Base-by-base conservation (phyloP, 2,113 vertebrate species). In the Thermophis baileyi region DNA sequence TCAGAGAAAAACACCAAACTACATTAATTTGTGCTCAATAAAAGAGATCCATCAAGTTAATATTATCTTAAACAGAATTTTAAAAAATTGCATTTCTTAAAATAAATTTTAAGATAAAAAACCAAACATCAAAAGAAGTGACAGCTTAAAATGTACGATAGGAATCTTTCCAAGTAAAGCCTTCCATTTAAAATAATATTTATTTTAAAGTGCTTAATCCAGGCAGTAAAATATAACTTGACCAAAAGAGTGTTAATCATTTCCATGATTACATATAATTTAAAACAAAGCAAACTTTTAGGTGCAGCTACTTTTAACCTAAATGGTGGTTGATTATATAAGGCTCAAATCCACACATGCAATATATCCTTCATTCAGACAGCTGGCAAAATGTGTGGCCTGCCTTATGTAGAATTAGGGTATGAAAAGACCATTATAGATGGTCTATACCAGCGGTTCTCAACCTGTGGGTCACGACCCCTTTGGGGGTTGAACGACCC, bases 201-300 rank as follows among this genome's bases (percentile, higher is more conserved):
- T 95, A 46, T 89, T 95, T 94, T 30, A 88, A 88, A 55, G 91
- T 69, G 90, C 63, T 94, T 92, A 91, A 93, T 54, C 12, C 90
- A 87, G 22, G 35, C 93, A 93, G 92, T 86, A 60, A 94, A 96
- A 94, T 85, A 55, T 0, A 30, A 3, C 89, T 93, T 95, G 89
- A 91, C 27, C 27, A 92, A 95, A 94, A 51, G 1, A 60, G 40
- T n/a, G 49, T 87, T 93, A 93, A 35, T 89, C 94, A 92, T 87
- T 94, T 89, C 69, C 92, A 87, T 92, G 12, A 88, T 92, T 81
- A 92, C 90, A 27, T 12, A 30, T 94, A 24, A 93, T 93, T 92
- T 95, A 88, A 93, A 94, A 94, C 1, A 1, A n/a, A 46, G 93
- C 88, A 74, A 91, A 54, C 24, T 92, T 95, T 74, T 27, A 91